Base-by-base conservation (phyloP, 2,797 vertebrate species). In the Neomorphus geoffroyi region DNA sequence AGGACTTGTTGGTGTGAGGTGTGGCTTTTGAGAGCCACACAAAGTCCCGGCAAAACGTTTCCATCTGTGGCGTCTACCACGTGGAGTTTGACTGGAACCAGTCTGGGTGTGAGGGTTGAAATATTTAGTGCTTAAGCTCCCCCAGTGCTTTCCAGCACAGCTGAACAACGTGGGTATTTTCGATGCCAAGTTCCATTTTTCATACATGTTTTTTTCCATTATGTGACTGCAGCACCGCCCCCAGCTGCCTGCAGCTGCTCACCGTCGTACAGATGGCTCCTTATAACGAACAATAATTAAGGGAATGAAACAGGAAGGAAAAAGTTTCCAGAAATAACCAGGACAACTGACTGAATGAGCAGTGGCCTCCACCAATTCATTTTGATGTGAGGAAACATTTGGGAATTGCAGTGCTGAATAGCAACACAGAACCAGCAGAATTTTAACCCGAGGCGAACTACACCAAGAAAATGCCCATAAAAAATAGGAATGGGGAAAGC, bases 291-390 rank as follows among this genome's bases (percentile, higher is more conserved):
- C 37, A 87, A 10, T 28, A 88, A 91, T 60, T 56, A 66, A 51
- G 82, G 62, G 62, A 54, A 75, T 15, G 33, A 79, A 94, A 78
- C 70, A 74, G 80, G 77, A 95, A 91, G 77, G 66, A 86, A 77
- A 0, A 77, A 0, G 0, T 73, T 92, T 75, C 92, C 85, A 61
- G 66, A 86, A 88, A 65, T 81, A 93, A 80, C 58, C 62, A 69
- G 70, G 83, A 80, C 28, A 65, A 45, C 48, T 50, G 45, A 43
- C 30, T 65, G 82, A 86, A 45, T 11, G 56, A 90, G 23, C 70
- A 45, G 46, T 10, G 33, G 66, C 64, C 77, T 72, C 60, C 33
- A 28, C 43, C 41, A 81, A 90, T 30, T 73, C 71, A 45, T 58
- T 65, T 12, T 62, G 54, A 79, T 66, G n/a, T 62, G 33, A 48